Evolutionary conservation across 2,888 invertebrate genomes (phyloP), one percentile per base, ranked within the genome.

Genomic region (Malacosoma neustria): DNA sequence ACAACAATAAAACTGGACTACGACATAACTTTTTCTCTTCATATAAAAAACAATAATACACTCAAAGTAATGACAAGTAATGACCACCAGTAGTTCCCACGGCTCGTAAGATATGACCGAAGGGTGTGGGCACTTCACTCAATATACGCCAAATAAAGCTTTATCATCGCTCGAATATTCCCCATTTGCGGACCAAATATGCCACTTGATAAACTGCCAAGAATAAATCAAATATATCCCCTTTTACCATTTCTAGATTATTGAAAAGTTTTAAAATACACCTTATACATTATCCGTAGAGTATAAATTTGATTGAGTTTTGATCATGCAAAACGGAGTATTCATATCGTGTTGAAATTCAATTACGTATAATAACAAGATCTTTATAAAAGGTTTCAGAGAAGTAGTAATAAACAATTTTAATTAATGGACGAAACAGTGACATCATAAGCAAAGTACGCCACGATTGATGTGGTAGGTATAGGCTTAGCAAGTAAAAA

Each of bases 151-250:
- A 67, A 69, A 72, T 74, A 72, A 68, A 67, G 70, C 70, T 69
- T 72, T 68, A 73, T 73, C 70, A 68, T 65, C 54, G 49, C 57
- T 56, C 60, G 65, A 64, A 75, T 73, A 73, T 68, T 66, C 65
- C 65, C 57, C 61, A 62, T 70, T 67, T 64, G 59, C 60, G 58
- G 60, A 52, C 58, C 60, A 66, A 72, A 72, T 72, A 72, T 63
- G 66, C 62, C 61, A 63, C 70, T 77, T 75, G 74, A 74, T 71
- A 67, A 66, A 70, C 58, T 67, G 76, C 75, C 75, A 72, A 60
- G 63, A 66, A 77, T 79, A 79, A 76, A 80, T 79, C 76, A 72
- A 68, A 73, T 79, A 72, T 64, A 46, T 61, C 48, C 44, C 51
- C 44, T 54, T 6, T 13, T 4, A 9, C 22, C 6, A 22, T 9